These are phyloP conservation scores for Lycaena phlaeas DNA, from an alignment of 2,888 invertebrate genomes.

Conservation along the genomic window DNA sequence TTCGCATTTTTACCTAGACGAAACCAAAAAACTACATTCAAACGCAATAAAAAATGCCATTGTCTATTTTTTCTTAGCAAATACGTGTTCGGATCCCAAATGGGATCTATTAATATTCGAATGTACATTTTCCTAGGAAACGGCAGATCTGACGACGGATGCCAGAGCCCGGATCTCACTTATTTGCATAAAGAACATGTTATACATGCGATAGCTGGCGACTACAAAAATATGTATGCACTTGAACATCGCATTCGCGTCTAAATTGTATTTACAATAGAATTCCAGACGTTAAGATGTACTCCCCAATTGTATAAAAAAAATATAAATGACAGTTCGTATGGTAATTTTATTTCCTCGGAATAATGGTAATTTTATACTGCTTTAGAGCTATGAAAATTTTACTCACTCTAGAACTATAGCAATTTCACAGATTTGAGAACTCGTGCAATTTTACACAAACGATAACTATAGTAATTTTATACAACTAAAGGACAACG, in stretches of 20 bases:
- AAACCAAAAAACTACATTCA: background rate
- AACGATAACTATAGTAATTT: too few relatives aligned
- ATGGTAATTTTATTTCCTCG: too few relatives aligned
- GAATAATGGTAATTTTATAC: too few relatives aligned
- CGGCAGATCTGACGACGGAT: slow-evolving; percentile 20
- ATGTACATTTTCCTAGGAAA: slow-evolving; percentile 23
- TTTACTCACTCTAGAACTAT: too few relatives aligned
- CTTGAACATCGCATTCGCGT: slow-evolving; percentile 1
- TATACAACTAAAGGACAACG: too few relatives aligned
- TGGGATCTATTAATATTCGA: slow-evolving; percentile 21
- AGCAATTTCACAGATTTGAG: too few relatives aligned
- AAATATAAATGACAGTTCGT: too few relatives aligned
- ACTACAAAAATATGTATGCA: slow-evolving; percentile 5
- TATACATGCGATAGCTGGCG: slow-evolving; percentile 11
- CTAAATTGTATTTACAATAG: too few relatives aligned
- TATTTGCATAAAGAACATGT: slow-evolving; percentile 20
- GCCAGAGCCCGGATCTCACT: slow-evolving; percentile 22
- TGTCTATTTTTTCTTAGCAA: slow-evolving; percentile 16
- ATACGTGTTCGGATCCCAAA: slow-evolving; percentile 23
- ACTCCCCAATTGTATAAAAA: too few relatives aligned
- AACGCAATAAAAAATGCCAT: slow-evolving; percentile 8
- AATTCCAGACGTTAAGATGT: too few relatives aligned
- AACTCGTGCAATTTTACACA: too few relatives aligned
- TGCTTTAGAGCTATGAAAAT: too few relatives aligned
- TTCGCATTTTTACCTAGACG: background rate